Evolutionary conservation across 92 coral and sea anemone species (phyloP), one percentile per base, ranked within the genome.

Genomic region (Nematostella vectensis): DNA sequence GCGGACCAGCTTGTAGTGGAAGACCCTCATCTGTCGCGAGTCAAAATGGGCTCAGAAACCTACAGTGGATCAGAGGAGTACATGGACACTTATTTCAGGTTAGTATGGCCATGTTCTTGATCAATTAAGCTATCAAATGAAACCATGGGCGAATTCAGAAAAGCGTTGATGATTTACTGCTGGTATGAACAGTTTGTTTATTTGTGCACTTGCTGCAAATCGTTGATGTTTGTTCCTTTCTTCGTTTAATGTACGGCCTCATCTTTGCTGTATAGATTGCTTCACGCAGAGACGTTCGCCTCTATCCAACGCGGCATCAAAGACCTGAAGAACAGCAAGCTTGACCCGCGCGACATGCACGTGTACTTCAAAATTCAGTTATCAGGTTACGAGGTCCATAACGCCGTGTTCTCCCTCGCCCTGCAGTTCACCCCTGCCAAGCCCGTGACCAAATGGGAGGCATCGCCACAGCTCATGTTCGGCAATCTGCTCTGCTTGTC

Each of bases 71-170:
- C 69, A 49, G 69, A 62, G 31, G 54, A 49, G 23, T 62, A 62
- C 69, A 62, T 62, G 69, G 69, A 62, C 26, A 62, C 59, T 29
- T 62, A 62, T 47, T 62, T 62, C 69, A 48, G 69, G 29, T 54
- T 60, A n/a, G n/a, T n/a, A n/a, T n/a, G n/a, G n/a, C n/a, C n/a
- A n/a, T n/a, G n/a, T n/a, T n/a, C n/a, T n/a, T n/a, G n/a, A n/a
- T n/a, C n/a, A n/a, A n/a, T n/a, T n/a, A n/a, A n/a, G n/a, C n/a
- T n/a, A n/a, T n/a, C n/a, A n/a, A n/a, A n/a, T n/a, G n/a, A n/a
- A n/a, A n/a, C n/a, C n/a, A n/a, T n/a, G n/a, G n/a, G n/a, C n/a
- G n/a, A n/a, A n/a, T n/a, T n/a, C n/a, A n/a, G n/a, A n/a, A n/a
- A n/a, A n/a, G n/a, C n/a, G n/a, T n/a, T n/a, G n/a, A n/a, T n/a